Evolutionary conservation across 2,113 vertebrate genomes (phyloP), one percentile per base, ranked within the genome.

Genomic region (Siniperca chuatsi): DNA sequence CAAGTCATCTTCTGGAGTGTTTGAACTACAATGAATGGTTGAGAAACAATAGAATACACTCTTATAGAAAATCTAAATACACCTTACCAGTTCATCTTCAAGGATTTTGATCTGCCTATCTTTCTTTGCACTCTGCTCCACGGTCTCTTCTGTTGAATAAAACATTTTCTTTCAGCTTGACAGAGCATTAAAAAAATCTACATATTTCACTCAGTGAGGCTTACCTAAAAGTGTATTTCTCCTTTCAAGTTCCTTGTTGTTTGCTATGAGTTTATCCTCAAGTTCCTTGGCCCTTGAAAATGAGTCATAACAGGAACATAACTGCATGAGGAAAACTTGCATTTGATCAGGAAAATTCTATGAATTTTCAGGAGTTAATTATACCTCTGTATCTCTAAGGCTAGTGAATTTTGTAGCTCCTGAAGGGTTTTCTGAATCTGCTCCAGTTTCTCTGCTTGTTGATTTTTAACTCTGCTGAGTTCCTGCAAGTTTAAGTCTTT

Each of bases 381-480:
- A 46, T 95, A 98, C 98, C 96, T 97, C 37, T 95, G 93, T 87
- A 94, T 94, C 89, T 97, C 96, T 81, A 85, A 79, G 84, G 89
- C 85, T 77, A 98, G 82, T 73, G 94, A 94, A 77, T 90, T 91
- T 75, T 97, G 93, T 65, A 97, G 91, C 83, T 78, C 93, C 23
- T 92, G 91, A 86, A 89, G 15, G 20, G 90, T 94, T 79, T 67
- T 64, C 81, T 97, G 94, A 89, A 95, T 90, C 79, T 95, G 94
- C 79, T 93, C 90, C 93, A 95, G 84, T 79, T 93, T 52, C 48
- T 94, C 92, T 87, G 88, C 91, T 91, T 96, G 92, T 87, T 96
- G 89, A 76, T 80, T 72, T 92, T 94, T 95, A 33, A 89, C 68
- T 92, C 92, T 94, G 81, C 88, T 91, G 89, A 97, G 89, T 89